Evolutionary conservation across 2,888 invertebrate species (phyloP).

Genomic region (Thymelicus lineola): DNA sequence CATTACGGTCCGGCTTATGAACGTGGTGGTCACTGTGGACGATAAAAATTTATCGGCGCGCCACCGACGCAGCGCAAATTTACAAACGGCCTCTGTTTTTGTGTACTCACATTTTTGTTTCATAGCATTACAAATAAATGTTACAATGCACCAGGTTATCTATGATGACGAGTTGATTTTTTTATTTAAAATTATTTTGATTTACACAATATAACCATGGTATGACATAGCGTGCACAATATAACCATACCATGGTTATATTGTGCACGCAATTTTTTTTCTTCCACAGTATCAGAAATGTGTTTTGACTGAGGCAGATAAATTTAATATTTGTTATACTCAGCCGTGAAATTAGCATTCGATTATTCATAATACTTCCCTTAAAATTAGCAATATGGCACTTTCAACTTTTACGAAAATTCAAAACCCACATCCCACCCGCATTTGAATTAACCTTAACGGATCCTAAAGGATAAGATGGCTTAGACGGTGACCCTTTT

Average conservation of each 20-base stretch:
- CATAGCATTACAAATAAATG: background rate
- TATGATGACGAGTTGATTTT: background rate
- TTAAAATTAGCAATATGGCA: background rate
- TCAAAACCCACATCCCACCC: background rate
- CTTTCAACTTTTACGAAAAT: background rate
- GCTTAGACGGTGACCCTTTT: constrained; percentile 17
- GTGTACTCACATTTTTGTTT: constrained; percentile 4
- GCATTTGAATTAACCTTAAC: constrained; percentile 18
- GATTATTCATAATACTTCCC: too few relatives aligned
- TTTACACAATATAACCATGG: too few relatives aligned
- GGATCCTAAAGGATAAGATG: constrained; percentile 24
- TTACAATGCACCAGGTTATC: background rate
- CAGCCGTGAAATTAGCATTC: too few relatives aligned
- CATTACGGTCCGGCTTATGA: constrained; percentile 28
- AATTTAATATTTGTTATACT: too few relatives aligned
- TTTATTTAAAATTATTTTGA: background rate
- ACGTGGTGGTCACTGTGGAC: constrained; percentile 21
- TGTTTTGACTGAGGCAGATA: too few relatives aligned
- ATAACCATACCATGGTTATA: too few relatives aligned
- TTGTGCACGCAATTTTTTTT: too few relatives aligned
- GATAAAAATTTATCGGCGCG: constrained; percentile 19
- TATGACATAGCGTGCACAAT: too few relatives aligned
- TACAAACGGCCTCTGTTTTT: constrained; percentile 5
- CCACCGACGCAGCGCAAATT: background rate
- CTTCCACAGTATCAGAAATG: too few relatives aligned